phyloP scores from a whole-genome alignment of 2,797 vertebrate genomes.

The Clarias fuscus region DNA sequence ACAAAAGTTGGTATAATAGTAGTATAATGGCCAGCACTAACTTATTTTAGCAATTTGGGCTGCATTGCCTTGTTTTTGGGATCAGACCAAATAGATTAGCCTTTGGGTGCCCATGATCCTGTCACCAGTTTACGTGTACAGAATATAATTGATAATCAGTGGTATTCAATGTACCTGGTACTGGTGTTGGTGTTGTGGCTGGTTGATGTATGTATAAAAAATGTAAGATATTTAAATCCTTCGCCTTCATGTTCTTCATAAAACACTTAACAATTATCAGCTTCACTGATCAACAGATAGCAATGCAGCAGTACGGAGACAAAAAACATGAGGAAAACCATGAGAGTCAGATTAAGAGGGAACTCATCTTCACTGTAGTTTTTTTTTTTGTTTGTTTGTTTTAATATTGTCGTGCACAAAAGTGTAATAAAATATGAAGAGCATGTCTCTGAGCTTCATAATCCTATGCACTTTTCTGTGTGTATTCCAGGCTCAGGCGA shows the following conservation, averaged over 20 bases:
- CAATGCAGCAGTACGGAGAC: background rate
- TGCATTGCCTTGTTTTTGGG: no score
- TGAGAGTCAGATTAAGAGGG: background rate
- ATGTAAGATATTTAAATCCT: background rate
- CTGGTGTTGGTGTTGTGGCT: no score
- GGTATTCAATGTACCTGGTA: no score
- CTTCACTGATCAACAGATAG: background rate
- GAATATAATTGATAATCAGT: no score
- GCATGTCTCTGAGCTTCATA: background rate
- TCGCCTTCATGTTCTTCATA: background rate
- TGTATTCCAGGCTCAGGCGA: constrained; percentile 71
- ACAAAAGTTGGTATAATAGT: background rate
- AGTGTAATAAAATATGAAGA: background rate
- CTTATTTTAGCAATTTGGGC: no score
- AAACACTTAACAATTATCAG: background rate
- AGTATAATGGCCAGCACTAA: no score
- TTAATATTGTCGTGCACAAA: background rate
- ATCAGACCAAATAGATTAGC: no score
- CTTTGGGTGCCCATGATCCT: no score
- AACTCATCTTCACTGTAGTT: constrained; percentile 29
- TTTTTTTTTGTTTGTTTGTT: background rate
- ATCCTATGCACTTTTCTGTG: background rate
- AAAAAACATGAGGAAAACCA: no score
- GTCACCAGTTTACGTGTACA: no score
- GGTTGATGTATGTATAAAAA: no score